Base-by-base conservation (phyloP, 2,888 invertebrate species). In the Atherix ibis region DNA sequence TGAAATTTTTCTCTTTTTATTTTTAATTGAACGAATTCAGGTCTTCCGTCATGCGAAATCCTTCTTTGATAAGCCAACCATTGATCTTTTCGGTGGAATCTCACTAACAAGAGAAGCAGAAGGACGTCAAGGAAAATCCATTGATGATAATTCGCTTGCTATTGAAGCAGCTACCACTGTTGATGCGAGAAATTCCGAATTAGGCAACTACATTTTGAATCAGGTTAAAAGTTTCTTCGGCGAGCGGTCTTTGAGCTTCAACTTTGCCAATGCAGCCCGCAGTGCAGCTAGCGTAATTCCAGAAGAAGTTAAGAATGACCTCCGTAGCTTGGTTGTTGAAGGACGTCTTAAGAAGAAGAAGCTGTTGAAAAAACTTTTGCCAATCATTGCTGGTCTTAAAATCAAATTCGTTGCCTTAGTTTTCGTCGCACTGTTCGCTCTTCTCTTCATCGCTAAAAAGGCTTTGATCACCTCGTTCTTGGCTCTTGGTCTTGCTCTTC, bases 361-460 rank as follows among this genome's bases (percentile, higher is more conserved):
- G 50, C 47, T 67, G 27, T 38, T 71, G 43, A 66, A 66, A 50
- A 59, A 65, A 44, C 49, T 73, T 29, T 48, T 72, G 41, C 73
- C 73, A 14, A 55, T 73, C 36, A 50, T 73, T 38, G 49, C 71
- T 45, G 68, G 65, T 18, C 59, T 72, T 31, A 73, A 72, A 53
- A 58, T 70, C 46, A 73, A 74, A 51, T 51, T 73, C 41, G 68
- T 65, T 28, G 57, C 64, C 3, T 53, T 73, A 36, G 63, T 64
- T 25, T 62, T 67, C 28, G 56, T 71, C 32, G 61, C 67, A 16
- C 67, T 70, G 55, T 62, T 73, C 50, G 68, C 63, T 31, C 63
- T 72, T 42, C 65, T 67, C 29, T 53, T 73, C 40, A 53, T 74
- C 46, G 73, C 74, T 45, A 73, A 74, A 62, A 73, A 74, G 50